Percentiles rank a stretch among this genome's conserved stretches.
Evolutionary conservation across 2,888 invertebrate genomes (phyloP).

Genomic region (Calliscelio sp.): DNA sequence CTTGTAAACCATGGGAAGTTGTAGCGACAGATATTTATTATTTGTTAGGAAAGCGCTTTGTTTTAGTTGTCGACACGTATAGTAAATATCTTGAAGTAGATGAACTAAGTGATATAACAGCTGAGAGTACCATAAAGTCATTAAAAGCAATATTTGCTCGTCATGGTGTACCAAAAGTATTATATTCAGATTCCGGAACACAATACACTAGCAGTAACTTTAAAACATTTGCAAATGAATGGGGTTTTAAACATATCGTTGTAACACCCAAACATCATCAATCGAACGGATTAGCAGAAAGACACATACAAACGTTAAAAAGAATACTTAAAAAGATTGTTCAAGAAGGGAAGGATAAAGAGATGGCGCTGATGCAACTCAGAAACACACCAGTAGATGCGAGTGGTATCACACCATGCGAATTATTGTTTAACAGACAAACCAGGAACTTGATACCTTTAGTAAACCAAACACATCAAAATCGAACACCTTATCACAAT

Average conservation of each 20-base stretch:
- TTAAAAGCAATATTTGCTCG: conserved; percentile 60
- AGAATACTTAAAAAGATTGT: conserved; percentile 46
- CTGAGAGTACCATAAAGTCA: conserved; percentile 18
- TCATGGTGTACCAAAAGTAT: conserved; percentile 57
- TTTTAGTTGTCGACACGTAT: conserved; percentile 75
- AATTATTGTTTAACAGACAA: no score
- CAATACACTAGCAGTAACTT: conserved; percentile 43
- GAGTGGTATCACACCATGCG: no score
- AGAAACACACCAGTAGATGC: no score
- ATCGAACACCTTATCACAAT: no score
- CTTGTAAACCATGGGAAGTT: conserved; percentile 61
- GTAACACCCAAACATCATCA: conserved; percentile 54
- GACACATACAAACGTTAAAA: conserved; percentile 66
- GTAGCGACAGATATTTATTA: conserved; percentile 63
- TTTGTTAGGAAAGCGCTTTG: conserved; percentile 68
- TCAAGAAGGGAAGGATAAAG: conserved; percentile 51
- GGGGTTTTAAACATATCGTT: conserved; percentile 55
- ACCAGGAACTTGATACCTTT: no score
- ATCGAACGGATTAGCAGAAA: conserved; percentile 57
- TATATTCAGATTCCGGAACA: conserved; percentile 62
- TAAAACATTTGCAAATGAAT: not conserved
- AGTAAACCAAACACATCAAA: no score
- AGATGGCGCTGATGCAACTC: conserved; percentile 68
- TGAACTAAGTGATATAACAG: conserved; percentile 3
- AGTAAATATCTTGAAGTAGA: conserved; percentile 47